A percentile compares a stretch with the other conserved stretches of the same genome.
Conservation (phyloP, 2,888 invertebrate genomes). For the Corbicula japonica region DNA sequence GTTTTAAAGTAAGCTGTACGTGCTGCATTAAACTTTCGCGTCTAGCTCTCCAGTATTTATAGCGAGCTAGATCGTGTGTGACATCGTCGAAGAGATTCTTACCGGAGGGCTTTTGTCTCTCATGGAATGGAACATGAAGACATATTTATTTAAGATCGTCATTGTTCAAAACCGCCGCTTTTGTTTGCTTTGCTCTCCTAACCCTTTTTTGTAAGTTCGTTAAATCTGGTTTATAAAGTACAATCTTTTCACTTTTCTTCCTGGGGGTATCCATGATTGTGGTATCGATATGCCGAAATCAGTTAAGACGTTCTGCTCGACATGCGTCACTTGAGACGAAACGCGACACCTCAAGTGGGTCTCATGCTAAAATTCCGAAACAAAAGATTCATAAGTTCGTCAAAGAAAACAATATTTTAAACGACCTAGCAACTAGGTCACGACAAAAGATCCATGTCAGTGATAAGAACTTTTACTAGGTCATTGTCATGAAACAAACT, state of each 20-base stretch:
- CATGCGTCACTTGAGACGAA: slow-evolving; percentile 2
- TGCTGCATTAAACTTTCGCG: not conserved
- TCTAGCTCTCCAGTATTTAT: slow-evolving; percentile 21
- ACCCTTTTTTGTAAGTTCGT: slow-evolving; percentile 11
- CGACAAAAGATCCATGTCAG: too few relatives aligned
- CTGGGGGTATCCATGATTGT: slow-evolving; percentile 13
- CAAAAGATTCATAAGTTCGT: too few relatives aligned
- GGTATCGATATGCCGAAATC: slow-evolving; percentile 12
- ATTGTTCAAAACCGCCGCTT: slow-evolving; percentile 26
- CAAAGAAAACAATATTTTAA: too few relatives aligned
- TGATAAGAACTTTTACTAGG: too few relatives aligned
- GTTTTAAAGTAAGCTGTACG: too few relatives aligned
- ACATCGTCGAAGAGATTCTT: not conserved
- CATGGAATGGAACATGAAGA: slow-evolving; percentile 7
- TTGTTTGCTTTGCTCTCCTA: slow-evolving; percentile 31
- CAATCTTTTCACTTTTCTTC: slow-evolving; percentile 11
- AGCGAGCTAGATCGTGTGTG: slow-evolving; percentile 12
- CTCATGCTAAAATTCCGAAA: too few relatives aligned
- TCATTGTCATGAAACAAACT: too few relatives aligned
- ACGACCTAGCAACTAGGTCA: too few relatives aligned
- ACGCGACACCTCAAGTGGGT: slow-evolving; percentile 20
- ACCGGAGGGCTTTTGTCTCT: slow-evolving; percentile 4
- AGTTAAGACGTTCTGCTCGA: slow-evolving; percentile 10
- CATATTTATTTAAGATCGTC: not conserved
- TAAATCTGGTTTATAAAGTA: slow-evolving; percentile 7